phyloP scores from a whole-genome alignment of 2,888 invertebrate genomes.

The Drosophila pseudotalamancana region DNA sequence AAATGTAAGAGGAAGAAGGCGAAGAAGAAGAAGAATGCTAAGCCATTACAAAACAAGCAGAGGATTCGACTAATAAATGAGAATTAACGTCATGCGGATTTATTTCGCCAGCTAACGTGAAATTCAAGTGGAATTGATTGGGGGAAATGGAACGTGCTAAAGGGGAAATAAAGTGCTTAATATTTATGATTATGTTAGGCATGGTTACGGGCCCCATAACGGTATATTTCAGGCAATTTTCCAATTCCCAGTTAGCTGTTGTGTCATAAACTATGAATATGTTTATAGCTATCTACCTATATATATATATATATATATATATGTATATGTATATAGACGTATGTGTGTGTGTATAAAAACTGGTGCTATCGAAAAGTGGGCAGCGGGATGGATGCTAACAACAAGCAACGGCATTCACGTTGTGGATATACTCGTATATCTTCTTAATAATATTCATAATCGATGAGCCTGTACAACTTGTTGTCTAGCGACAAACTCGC shows the following conservation, averaged over 20 bases:
- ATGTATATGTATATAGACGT: constrained; percentile 8
- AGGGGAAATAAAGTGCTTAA: constrained; percentile 17
- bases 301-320: too few species aligned
- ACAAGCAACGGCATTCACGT: constrained; percentile 34
- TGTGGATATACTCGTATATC: constrained; percentile 40
- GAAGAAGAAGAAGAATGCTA: not conserved
- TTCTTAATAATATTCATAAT: constrained; percentile 68
- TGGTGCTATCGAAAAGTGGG: constrained; percentile 23
- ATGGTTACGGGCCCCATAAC: constrained; percentile 36
- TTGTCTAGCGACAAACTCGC: constrained; percentile 53
- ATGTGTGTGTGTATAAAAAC: not conserved
- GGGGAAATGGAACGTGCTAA: constrained; percentile 8
- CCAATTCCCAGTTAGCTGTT: constrained; percentile 23
- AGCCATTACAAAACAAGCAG: not conserved
- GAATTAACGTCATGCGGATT: constrained; percentile 32
- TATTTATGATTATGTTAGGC: constrained; percentile 28
- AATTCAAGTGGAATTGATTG: constrained; percentile 16
- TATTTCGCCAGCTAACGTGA: constrained; percentile 4
- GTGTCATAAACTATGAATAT: too few species aligned
- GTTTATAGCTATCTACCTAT: too few species aligned
- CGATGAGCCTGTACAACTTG: constrained; percentile 72
- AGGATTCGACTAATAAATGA: constrained; percentile 3
- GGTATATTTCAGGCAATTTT: constrained; percentile 30
- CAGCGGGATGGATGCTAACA: too few species aligned
- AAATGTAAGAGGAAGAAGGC: constrained; percentile 8